phyloP scores from a whole-genome alignment of 2,113 vertebrate genomes.

The Callospermophilus lateralis region DNA sequence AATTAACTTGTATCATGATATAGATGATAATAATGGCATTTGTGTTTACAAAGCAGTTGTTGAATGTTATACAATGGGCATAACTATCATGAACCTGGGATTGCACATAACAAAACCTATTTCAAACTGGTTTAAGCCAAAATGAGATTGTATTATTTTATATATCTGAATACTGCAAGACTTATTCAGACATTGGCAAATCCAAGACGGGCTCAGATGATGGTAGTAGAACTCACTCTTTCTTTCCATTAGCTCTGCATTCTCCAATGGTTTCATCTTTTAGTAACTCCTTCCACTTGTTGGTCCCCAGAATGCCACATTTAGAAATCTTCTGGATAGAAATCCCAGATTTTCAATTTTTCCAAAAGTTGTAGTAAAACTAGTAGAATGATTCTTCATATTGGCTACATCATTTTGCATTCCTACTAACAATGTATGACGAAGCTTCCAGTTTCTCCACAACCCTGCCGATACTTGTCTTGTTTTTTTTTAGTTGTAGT shows the following conservation, averaged over 20 bases:
- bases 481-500: not conserved
- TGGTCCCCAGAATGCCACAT: not conserved
- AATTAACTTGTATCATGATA: conserved; percentile 51
- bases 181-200: not conserved
- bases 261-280: not conserved
- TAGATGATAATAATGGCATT: conserved; percentile 30
- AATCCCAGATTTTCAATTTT: conserved; percentile 8
- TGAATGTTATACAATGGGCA: not conserved
- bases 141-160: conserved; percentile 44
- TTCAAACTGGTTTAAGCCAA: conserved; percentile 43
- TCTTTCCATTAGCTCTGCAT: conserved; percentile 26
- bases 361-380: conserved; percentile 32
- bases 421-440: not conserved
- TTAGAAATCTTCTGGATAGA: not conserved
- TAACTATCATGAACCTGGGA: not conserved
- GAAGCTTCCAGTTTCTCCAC: not conserved
- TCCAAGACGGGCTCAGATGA: not conserved
- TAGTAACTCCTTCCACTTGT: not conserved
- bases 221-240: conserved; percentile 40
- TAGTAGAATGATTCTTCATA: conserved; percentile 1
- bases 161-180: conserved; percentile 6
- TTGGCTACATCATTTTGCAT: not conserved
- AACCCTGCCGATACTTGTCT: not conserved
- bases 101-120: not conserved
- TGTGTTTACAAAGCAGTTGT: conserved; percentile 19